Percentiles rank a stretch among this genome's conserved stretches.
Conservation (phyloP, 2,797 vertebrate genomes). For the Crenuchus spilurus region DNA sequence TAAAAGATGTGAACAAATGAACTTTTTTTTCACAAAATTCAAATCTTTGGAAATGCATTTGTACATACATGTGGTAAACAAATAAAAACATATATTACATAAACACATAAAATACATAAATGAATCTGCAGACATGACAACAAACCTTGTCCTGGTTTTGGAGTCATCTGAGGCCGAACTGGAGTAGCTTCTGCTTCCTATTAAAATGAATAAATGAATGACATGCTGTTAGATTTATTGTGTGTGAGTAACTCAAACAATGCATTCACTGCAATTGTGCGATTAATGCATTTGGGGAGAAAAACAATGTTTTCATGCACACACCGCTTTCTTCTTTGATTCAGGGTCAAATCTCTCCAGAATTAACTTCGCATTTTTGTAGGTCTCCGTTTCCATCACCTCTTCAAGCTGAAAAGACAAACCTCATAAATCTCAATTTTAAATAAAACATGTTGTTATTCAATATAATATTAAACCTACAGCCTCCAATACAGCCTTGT, state of each 20-base stretch:
- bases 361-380: slow-evolving; percentile 96
- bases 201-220: slow-evolving; percentile 5
- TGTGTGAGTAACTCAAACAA: neutral
- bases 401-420: slow-evolving; percentile 87
- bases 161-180: slow-evolving; percentile 81
- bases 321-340: slow-evolving; percentile 87
- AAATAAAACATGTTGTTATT: too few species aligned
- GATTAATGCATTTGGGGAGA: neutral
- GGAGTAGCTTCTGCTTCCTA: slow-evolving; percentile 87
- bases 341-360: slow-evolving; percentile 95
- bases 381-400: slow-evolving; percentile 97
- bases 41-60: too few species aligned
- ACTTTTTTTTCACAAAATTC: too few species aligned
- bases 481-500: neutral
- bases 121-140: neutral
- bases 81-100: neutral
- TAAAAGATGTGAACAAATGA: too few species aligned
- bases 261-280: neutral
- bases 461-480: too few species aligned
- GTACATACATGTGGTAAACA: too few species aligned
- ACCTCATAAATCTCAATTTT: neutral
- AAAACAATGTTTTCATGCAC: slow-evolving; percentile 36
- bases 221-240: neutral
- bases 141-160: slow-evolving; percentile 92
- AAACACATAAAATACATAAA: neutral